Conservation (phyloP, 2,888 invertebrate genomes). For the Dysmachus trigonus region DNA sequence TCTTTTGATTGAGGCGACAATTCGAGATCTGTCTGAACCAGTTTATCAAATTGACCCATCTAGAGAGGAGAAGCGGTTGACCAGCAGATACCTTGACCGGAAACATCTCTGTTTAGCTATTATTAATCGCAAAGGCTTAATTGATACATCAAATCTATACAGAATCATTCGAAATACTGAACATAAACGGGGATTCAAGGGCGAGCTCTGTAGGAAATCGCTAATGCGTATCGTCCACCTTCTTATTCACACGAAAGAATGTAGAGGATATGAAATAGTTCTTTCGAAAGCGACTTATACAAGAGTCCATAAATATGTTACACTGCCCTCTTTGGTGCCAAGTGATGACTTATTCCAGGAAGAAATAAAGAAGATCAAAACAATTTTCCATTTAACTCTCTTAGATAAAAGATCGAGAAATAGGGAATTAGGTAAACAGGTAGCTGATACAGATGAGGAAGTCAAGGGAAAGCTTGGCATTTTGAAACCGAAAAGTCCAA, state of each 20-base stretch:
- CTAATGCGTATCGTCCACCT: conserved; percentile 69
- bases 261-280: conserved; percentile 57
- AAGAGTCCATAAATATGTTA: conserved; percentile 57
- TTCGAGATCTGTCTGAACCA: background rate
- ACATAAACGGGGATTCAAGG: conserved; percentile 67
- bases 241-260: conserved; percentile 62
- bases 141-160: conserved; percentile 67
- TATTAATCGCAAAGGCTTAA: conserved; percentile 69
- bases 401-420: background rate
- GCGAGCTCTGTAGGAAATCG: conserved; percentile 69
- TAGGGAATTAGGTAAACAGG: conserved; percentile 20
- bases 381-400: background rate
- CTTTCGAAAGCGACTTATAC: conserved; percentile 54
- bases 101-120: conserved; percentile 72
- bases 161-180: conserved; percentile 68
- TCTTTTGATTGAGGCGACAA: background rate
- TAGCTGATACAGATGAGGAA: conserved; percentile 51
- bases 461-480: background rate
- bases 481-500: background rate
- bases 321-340: conserved; percentile 58
- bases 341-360: conserved; percentile 55
- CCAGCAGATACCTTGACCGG: conserved; percentile 63
- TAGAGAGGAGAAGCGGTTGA: conserved; percentile 25
- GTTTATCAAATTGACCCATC: background rate
- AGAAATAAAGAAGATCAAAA: conserved; percentile 52